Conservation (phyloP, 2,113 vertebrate genomes). For the Phyllostomus discolor region DNA sequence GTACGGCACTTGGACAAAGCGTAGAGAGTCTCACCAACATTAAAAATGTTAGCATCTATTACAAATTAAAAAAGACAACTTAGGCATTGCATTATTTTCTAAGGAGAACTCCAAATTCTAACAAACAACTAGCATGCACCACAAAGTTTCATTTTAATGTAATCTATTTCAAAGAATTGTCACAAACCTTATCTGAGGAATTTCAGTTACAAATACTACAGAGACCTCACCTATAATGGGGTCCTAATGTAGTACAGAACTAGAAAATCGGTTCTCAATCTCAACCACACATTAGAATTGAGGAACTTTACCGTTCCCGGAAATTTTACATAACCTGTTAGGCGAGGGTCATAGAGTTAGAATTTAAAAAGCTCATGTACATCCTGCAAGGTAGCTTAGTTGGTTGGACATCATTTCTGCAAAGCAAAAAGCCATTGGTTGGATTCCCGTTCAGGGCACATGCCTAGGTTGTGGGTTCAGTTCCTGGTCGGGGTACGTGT, state of each 20-base stretch:
- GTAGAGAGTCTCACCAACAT: conserved; percentile 97
- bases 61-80: conserved; percentile 18
- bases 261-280: neutral
- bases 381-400: too few species aligned
- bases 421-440: too few species aligned
- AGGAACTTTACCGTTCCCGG: neutral
- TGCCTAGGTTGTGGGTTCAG: too few species aligned
- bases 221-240: neutral
- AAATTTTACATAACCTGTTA: neutral
- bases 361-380: neutral
- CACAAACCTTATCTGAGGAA: neutral
- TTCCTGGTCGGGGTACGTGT: too few species aligned
- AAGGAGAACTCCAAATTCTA: conserved; percentile 2
- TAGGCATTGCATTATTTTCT: neutral
- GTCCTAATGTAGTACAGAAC: neutral
- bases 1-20: conserved; percentile 96
- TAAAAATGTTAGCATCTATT: conserved; percentile 98
- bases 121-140: neutral
- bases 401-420: too few species aligned
- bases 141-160: neutral
- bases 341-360: neutral
- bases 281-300: neutral
- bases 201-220: neutral
- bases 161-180: neutral
- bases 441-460: too few species aligned